phyloP scores from a whole-genome alignment of 1,140 invertebrate species.

The Acromyrmex echinatior region DNA sequence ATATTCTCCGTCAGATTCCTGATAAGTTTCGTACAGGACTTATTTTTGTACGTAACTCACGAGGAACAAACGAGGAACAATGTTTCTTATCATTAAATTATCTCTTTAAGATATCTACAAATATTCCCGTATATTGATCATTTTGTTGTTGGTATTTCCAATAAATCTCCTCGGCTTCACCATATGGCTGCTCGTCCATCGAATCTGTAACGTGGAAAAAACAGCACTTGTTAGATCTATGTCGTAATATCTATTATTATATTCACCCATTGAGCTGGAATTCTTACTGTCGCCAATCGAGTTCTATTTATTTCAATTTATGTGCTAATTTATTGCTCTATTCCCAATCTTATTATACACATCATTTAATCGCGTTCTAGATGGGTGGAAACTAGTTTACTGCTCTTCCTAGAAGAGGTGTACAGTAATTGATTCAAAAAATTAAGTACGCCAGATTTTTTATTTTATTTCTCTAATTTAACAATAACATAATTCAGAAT shows the following conservation, averaged over 20 bases:
- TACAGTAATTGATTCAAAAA: not conserved
- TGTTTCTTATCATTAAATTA: not conserved
- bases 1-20: not conserved
- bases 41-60: not conserved
- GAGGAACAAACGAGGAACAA: not conserved
- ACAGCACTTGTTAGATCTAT: slow-evolving; percentile 15
- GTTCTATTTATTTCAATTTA: slow-evolving; percentile 16
- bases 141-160: slow-evolving; percentile 83
- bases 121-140: slow-evolving; percentile 84
- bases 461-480: not conserved
- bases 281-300: not conserved
- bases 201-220: slow-evolving; percentile 74
- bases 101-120: slow-evolving; percentile 66
- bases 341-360: not conserved
- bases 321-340: slow-evolving; percentile 1
- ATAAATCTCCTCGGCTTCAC: slow-evolving; percentile 84
- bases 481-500: not conserved
- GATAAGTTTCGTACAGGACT: not conserved
- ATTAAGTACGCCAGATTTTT: not conserved
- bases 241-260: not conserved
- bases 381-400: not conserved
- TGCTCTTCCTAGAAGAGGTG: not conserved
- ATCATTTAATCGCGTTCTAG: not conserved
- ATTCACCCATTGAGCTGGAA: not conserved
- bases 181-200: slow-evolving; percentile 81